phyloP scores from a whole-genome alignment of 1,140 invertebrate genomes.

The Globodera rostochiensis region DNA sequence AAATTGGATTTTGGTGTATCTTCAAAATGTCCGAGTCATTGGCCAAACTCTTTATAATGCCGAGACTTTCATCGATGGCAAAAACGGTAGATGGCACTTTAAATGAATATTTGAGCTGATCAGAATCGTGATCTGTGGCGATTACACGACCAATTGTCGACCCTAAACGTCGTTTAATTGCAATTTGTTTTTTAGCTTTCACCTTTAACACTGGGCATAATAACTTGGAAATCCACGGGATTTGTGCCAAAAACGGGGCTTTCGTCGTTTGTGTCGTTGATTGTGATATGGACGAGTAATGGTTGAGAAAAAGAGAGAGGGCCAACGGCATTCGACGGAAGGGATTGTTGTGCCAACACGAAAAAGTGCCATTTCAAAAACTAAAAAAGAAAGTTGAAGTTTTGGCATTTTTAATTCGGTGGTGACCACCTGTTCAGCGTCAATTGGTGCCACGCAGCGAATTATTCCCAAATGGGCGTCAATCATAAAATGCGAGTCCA shows the following conservation, averaged over 20 bases:
- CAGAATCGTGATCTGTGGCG: conserved; percentile 34
- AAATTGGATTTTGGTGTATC: conserved; percentile 37
- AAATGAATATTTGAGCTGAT: no score
- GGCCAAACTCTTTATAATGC: not conserved
- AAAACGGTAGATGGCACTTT: not conserved
- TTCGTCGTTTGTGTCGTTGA: conserved; percentile 90
- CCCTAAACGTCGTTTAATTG: no score
- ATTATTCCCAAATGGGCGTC: not conserved
- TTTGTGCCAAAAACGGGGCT: conserved; percentile 74
- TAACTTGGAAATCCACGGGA: conserved; percentile 33
- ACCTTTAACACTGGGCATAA: no score
- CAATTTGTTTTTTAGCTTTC: no score
- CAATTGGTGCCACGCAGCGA: conserved; percentile 5
- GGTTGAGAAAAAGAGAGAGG: not conserved
- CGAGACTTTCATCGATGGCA: not conserved
- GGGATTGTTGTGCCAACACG: not conserved
- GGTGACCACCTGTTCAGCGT: not conserved
- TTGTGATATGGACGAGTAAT: conserved; percentile 73
- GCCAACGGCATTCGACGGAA: not conserved
- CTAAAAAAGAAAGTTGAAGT: no score
- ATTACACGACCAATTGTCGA: conserved; percentile 46
- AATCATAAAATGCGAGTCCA: not conserved
- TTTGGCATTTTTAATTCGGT: no score
- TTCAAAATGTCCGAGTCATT: not conserved
- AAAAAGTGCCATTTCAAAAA: conserved; percentile 1